Evolutionary conservation across 2,113 vertebrate genomes (phyloP).

Genomic region (Sus scrofa): T2T-Sscrofa CM000826.6:86729501-86730000

Average conservation of each 20-base stretch:
- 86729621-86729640: neutral
- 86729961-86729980: neutral
- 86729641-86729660: conserved; percentile 1
- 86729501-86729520: neutral
- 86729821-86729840: neutral
- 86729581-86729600: neutral
- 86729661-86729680: neutral
- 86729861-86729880: neutral
- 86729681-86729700: neutral
- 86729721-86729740: neutral
- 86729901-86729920: neutral
- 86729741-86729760: neutral
- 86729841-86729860: neutral
- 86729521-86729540: neutral
- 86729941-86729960: neutral
- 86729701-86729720: neutral
- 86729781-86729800: neutral
- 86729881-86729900: neutral
- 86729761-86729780: conserved; percentile 11
- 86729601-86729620: neutral
- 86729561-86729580: neutral
- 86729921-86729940: neutral
- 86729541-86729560: neutral
- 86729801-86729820: conserved; percentile 25
- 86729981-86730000: neutral